Percentiles rank a stretch among this genome's conserved stretches.
These are phyloP conservation scores for Probaryconus sp. DNA, from an alignment of 1,140 invertebrate genomes.

Conservation along the genomic window DNA sequence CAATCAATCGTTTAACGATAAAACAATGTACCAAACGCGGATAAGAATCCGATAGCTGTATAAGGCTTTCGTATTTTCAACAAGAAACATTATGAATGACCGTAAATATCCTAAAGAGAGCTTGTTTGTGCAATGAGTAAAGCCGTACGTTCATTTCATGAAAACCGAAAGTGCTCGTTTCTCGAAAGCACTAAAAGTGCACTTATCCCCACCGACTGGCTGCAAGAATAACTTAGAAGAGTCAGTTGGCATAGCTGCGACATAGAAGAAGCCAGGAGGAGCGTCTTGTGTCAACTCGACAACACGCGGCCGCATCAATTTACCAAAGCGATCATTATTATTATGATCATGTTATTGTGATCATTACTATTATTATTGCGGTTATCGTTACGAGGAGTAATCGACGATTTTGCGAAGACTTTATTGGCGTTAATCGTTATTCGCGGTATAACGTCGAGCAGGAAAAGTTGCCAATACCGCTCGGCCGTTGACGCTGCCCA, in stretches of 20 bases:
- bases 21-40: not conserved
- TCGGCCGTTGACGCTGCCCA: constrained; percentile 36
- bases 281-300: constrained; percentile 51
- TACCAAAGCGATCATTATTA: constrained; percentile 48
- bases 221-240: constrained; percentile 51
- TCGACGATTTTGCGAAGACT: constrained; percentile 8
- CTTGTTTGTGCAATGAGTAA: constrained; percentile 44
- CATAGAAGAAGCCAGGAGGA: constrained; percentile 30
- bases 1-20: not conserved
- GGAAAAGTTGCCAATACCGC: constrained; percentile 19
- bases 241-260: constrained; percentile 23
- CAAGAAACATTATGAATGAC: constrained; percentile 38
- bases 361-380: constrained; percentile 48
- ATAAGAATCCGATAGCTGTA: constrained; percentile 5
- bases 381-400: constrained; percentile 25
- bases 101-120: constrained; percentile 35
- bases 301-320: constrained; percentile 46
- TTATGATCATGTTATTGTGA: constrained; percentile 47
- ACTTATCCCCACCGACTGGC: constrained; percentile 35
- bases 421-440: constrained; percentile 31
- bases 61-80: constrained; percentile 13
- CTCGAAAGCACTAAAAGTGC: constrained; percentile 58
- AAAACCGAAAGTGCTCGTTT: constrained; percentile 58
- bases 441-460: constrained; percentile 13
- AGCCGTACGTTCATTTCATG: constrained; percentile 49